Evolutionary conservation across 2,888 invertebrate species (phyloP).

Genomic region (Matsumyia berberina): DNA sequence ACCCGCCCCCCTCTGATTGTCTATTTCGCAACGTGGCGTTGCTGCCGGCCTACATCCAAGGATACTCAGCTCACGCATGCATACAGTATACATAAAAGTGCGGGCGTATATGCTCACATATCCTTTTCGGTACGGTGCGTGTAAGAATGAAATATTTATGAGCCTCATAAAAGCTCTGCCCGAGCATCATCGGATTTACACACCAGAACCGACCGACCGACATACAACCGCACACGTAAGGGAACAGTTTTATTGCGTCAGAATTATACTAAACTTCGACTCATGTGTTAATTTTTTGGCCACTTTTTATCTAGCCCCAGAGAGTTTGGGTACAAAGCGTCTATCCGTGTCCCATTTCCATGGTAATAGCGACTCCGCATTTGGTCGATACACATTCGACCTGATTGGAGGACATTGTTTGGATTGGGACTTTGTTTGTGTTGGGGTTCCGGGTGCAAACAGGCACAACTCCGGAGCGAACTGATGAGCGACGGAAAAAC

Average conservation of each 20-base stretch:
- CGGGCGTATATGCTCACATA: background rate
- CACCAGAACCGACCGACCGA: slow-evolving; percentile 28
- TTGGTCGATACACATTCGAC: slow-evolving; percentile 37
- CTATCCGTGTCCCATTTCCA: slow-evolving; percentile 46
- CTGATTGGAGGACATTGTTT: slow-evolving; percentile 52
- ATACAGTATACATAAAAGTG: background rate
- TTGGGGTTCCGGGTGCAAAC: background rate
- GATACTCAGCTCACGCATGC: background rate
- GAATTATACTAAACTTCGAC: slow-evolving; percentile 57
- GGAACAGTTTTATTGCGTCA: slow-evolving; percentile 63
- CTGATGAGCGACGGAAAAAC: background rate
- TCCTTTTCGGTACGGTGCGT: background rate
- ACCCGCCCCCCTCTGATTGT: slow-evolving; percentile 17
- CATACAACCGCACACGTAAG: slow-evolving; percentile 35
- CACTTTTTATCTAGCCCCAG: slow-evolving; percentile 71
- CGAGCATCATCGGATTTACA: slow-evolving; percentile 67
- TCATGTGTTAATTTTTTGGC: slow-evolving; percentile 74
- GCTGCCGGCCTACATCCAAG: slow-evolving; percentile 4
- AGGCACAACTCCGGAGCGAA: background rate
- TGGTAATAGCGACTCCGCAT: slow-evolving; percentile 9
- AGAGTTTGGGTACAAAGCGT: slow-evolving; percentile 52
- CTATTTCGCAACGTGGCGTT: slow-evolving; percentile 7
- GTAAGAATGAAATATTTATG: slow-evolving; percentile 71
- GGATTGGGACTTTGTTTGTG: slow-evolving; percentile 15
- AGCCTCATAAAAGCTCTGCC: slow-evolving; percentile 65